Evolutionary conservation across 30 jellyfish, hydroid and myxozoan genomes (phyloP).

Genomic region (Chrysaora quinquecirrha): DNA sequence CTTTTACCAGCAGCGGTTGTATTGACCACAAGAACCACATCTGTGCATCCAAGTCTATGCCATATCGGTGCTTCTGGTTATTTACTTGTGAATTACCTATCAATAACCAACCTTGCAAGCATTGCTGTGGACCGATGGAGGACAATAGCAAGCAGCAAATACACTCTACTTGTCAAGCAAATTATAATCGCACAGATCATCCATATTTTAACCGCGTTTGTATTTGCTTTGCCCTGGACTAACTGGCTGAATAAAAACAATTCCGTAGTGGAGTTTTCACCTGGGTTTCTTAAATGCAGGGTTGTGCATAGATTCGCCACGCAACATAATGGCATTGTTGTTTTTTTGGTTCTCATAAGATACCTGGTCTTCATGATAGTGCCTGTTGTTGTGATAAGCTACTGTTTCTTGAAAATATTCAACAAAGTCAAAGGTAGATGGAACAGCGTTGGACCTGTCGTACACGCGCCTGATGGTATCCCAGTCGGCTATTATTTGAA

Average conservation of each 20-base stretch:
- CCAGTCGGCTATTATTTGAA: slow-evolving; percentile 66
- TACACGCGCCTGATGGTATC: slow-evolving; percentile 33
- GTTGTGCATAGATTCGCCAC: slow-evolving; percentile 11
- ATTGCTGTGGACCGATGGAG: slow-evolving; percentile 56
- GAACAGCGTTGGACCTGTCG: slow-evolving; percentile 48
- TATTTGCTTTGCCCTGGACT: slow-evolving; percentile 38
- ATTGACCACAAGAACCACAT: slow-evolving; percentile 2
- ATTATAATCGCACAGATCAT: slow-evolving; percentile 28
- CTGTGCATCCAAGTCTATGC: slow-evolving; percentile 16
- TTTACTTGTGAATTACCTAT: slow-evolving; percentile 17
- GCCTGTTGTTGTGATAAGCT: slow-evolving; percentile 24
- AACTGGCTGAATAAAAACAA: slow-evolving; percentile 1
- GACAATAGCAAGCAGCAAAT: slow-evolving; percentile 38
- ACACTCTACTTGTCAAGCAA: slow-evolving; percentile 29
- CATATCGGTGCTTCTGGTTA: slow-evolving; percentile 31
- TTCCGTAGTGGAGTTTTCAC: slow-evolving; percentile 33
- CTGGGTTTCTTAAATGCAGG: slow-evolving; percentile 52
- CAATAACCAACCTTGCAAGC: slow-evolving; percentile 42
- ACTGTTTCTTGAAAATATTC: slow-evolving; percentile 31
- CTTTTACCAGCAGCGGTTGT: slow-evolving; percentile 38
- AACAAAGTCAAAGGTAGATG: slow-evolving; percentile 25
- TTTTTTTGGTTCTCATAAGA: not conserved
- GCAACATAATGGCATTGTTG: slow-evolving; percentile 2
- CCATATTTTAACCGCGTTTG: not conserved
- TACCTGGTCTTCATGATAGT: slow-evolving; percentile 5